Evolutionary conservation across 2,888 invertebrate genomes (phyloP).

Genomic region (Acanthosepion lycidas): DNA sequence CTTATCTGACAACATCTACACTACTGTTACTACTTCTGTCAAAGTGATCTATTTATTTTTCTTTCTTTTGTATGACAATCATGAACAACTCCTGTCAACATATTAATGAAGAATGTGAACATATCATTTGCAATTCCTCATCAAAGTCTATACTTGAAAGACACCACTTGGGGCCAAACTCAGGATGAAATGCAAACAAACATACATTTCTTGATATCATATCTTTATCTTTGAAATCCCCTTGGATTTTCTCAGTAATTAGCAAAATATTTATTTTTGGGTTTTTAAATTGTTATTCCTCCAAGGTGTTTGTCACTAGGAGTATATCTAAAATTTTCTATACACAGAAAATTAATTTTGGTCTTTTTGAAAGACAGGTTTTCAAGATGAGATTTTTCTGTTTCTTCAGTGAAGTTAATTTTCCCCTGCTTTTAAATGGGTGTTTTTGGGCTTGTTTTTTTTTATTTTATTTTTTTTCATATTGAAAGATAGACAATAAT

Average conservation of each 20-base stretch:
- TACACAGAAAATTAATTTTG: neutral
- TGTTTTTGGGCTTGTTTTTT: neutral
- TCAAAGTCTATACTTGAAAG: conserved; percentile 8
- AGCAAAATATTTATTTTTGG: neutral
- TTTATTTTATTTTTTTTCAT: neutral
- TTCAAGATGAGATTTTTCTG: neutral
- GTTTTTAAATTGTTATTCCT: neutral
- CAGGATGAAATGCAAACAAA: neutral
- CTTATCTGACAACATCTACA: no score
- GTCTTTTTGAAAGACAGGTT: neutral
- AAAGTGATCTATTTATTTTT: neutral
- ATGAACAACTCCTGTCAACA: neutral
- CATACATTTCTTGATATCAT: neutral
- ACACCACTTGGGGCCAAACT: neutral
- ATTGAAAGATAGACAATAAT: neutral
- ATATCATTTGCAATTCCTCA: neutral
- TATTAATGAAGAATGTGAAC: neutral
- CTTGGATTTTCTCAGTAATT: neutral
- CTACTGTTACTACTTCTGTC: neutral
- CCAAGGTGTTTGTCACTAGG: neutral
- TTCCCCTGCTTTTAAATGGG: neutral
- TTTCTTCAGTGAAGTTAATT: neutral
- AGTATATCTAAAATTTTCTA: neutral
- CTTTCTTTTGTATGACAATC: neutral
- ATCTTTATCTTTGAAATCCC: neutral